A percentile compares a stretch with the other conserved stretches of the same genome.
These are phyloP conservation scores for Molothrus ater DNA, from an alignment of 2,797 vertebrate species.

Conservation along the genomic window DNA sequence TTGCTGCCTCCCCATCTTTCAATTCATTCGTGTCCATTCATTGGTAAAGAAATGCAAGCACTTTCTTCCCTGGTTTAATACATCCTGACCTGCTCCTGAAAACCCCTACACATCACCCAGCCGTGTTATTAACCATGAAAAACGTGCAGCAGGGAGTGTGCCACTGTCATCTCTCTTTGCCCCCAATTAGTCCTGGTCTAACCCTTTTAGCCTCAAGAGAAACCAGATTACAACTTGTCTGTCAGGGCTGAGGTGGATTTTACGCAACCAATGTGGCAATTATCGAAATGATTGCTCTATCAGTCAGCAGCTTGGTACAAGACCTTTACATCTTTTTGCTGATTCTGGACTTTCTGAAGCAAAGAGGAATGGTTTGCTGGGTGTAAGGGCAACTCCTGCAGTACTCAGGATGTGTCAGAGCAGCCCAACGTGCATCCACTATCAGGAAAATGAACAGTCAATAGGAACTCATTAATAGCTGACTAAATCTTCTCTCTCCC, in stretches of 20 bases:
- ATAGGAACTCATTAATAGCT: not conserved
- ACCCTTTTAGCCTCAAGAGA: not conserved
- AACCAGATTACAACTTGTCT: not conserved
- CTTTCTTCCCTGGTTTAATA: not conserved
- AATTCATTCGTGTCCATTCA: not conserved
- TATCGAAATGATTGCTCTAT: not conserved
- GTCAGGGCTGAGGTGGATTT: not conserved
- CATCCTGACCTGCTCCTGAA: not conserved
- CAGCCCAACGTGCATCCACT: rapidly evolving
- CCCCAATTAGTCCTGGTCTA: not conserved
- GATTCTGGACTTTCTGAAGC: not conserved
- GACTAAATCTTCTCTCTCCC: not conserved
- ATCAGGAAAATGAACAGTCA: not conserved
- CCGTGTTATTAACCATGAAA: not conserved
- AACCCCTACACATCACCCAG: not conserved
- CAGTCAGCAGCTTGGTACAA: not conserved
- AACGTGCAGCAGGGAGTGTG: not conserved
- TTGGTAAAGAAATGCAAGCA: not conserved
- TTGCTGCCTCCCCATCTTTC: not conserved
- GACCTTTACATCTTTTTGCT: not conserved
- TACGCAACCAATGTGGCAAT: not conserved
- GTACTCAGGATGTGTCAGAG: not conserved
- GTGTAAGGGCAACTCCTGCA: not conserved
- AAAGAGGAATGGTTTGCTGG: not conserved
- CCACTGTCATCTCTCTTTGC: not conserved